Evolutionary conservation across 2,888 invertebrate species (phyloP).

Genomic region (Phengaris arion): DNA sequence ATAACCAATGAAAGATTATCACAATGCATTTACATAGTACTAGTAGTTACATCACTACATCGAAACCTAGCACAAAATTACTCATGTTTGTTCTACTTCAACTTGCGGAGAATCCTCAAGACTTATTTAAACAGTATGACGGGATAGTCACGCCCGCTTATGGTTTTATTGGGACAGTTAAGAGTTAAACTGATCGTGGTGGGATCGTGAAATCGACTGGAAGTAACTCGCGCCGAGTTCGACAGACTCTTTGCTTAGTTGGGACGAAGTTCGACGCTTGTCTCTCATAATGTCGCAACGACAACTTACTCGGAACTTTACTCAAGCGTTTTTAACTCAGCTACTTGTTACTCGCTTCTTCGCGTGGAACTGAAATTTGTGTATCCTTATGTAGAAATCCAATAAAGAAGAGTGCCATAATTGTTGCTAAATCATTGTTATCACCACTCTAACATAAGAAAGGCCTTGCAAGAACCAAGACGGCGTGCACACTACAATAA

Average conservation of each 20-base stretch:
- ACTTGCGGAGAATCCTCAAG: not conserved
- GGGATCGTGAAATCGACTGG: conserved; percentile 67
- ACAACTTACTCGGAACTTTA: conserved; percentile 55
- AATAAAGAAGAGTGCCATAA: too few relatives aligned
- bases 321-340: conserved; percentile 20
- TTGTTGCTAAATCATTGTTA: too few relatives aligned
- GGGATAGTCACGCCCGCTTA: conserved; percentile 29
- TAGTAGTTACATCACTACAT: conserved; percentile 4
- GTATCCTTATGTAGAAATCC: not conserved
- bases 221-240: conserved; percentile 63
- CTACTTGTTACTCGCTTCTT: not conserved
- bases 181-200: conserved; percentile 59
- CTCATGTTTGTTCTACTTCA: conserved; percentile 13
- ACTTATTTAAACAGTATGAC: conserved; percentile 19
- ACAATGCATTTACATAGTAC: conserved; percentile 14
- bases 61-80: not conserved
- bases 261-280: conserved; percentile 58
- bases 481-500: too few relatives aligned
- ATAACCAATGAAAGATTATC: not conserved
- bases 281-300: conserved; percentile 62
- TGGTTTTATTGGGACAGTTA: conserved; percentile 48
- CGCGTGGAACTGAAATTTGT: not conserved
- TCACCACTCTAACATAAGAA: too few relatives aligned
- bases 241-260: conserved; percentile 65
- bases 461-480: too few relatives aligned